A percentile compares a stretch with the other conserved stretches of the same genome.
Evolutionary conservation across 2,113 vertebrate genomes (phyloP).

Genomic region (Chascanopsetta lugubris): DNA sequence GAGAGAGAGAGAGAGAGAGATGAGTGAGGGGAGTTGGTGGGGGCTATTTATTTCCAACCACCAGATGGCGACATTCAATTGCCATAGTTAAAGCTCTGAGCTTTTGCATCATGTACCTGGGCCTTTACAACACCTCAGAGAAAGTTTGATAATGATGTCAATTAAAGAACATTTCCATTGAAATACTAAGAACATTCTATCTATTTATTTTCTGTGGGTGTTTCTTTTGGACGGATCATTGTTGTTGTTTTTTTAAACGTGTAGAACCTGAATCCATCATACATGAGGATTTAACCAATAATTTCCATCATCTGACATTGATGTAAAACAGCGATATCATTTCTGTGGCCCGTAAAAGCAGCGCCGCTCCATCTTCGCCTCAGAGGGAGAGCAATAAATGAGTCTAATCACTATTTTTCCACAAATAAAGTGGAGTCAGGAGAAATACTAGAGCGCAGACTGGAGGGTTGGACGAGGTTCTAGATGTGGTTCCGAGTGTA

Average conservation of each 20-base stretch:
- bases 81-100: not conserved
- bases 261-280: conserved; percentile 24
- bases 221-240: too few species aligned
- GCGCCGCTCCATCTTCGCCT: conserved; percentile 17
- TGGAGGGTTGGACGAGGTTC: conserved; percentile 13
- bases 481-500: not conserved
- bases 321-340: conserved; percentile 62
- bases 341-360: conserved; percentile 50
- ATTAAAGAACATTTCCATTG: not conserved
- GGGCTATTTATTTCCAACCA: conserved; percentile 33
- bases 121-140: not conserved
- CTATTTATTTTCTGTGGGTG: too few species aligned
- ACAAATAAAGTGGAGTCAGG: conserved; percentile 16
- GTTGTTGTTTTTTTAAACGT: too few species aligned
- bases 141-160: not conserved
- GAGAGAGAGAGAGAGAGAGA: too few species aligned
- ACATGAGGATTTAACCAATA: conserved; percentile 37
- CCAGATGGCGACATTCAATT: conserved; percentile 66
- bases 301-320: conserved; percentile 53
- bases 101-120: not conserved
- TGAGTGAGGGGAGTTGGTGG: not conserved
- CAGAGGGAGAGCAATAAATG: conserved; percentile 38
- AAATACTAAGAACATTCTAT: too few species aligned
- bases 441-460: conserved; percentile 16
- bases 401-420: conserved; percentile 39